Evolutionary conservation across 2,113 vertebrate genomes (phyloP).

Genomic region (Genyomyrus donnyi): DNA sequence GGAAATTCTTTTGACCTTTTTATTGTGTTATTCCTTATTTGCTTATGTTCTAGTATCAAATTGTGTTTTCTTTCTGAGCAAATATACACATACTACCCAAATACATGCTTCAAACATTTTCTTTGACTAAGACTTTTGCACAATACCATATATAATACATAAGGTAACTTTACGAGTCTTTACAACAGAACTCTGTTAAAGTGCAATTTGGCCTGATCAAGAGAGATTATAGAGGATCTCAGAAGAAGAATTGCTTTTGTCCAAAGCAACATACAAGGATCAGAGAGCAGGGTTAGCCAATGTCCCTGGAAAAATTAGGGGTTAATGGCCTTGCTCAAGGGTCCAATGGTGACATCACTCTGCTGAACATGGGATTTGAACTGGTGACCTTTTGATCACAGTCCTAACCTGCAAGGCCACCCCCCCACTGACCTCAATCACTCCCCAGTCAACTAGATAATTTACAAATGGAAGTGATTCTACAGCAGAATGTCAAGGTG

Average conservation of each 20-base stretch:
- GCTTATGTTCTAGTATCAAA: too few relatives aligned
- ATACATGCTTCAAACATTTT: neutral
- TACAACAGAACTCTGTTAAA: neutral
- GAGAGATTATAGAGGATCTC: neutral
- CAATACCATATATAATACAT: neutral
- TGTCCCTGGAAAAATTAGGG: neutral
- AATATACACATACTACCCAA: neutral
- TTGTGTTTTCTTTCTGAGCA: neutral
- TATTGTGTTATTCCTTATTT: too few relatives aligned
- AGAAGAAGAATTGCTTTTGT: neutral
- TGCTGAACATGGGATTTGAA: neutral
- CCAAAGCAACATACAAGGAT: neutral
- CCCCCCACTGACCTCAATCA: neutral
- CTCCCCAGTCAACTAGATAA: neutral
- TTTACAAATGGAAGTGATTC: neutral
- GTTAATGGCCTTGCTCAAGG: neutral
- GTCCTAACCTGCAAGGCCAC: neutral
- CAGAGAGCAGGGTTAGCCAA: neutral
- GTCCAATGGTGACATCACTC: neutral
- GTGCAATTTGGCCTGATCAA: neutral
- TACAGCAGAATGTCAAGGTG: neutral
- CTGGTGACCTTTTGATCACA: neutral
- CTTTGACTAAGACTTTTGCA: neutral
- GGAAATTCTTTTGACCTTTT: too few relatives aligned
- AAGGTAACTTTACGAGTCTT: neutral